Evolutionary conservation across 2,888 invertebrate genomes (phyloP), one percentile per base, ranked within the genome.

Genomic region (Vesta saturnalis): DNA sequence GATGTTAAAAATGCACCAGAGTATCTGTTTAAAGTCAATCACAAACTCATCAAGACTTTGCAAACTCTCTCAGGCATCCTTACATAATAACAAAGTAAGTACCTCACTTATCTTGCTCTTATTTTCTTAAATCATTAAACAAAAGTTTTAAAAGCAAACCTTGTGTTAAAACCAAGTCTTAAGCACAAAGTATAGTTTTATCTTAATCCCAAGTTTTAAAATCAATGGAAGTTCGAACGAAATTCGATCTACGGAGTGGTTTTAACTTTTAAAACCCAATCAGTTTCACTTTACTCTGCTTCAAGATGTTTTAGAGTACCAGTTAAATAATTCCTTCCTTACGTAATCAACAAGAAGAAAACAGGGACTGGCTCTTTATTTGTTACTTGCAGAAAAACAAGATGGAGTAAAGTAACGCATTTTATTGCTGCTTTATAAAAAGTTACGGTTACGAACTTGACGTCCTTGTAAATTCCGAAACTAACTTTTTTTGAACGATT

Each of bases 201-300:
- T 18, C 55, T 65, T 18, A 60, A 65, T 65, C 39, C 60, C 5
- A 16, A 65, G 49, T 54, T 60, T 64, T 46, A 60, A 60, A 60
- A 65, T 46, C 65, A 65, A 60, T 59, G 52, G 43, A 30, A 59
- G 46, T 54, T 60, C 22, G 39, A 60, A 60, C 56, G 67, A 67
- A 67, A 67, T 67, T 58, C 61, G 57, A 67, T 67, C 67, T 52
- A n/a, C 49, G 60, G 56, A 61, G 61, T 58, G 61, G 61, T 22
- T 68, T 68, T 64, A 68, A 68, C 64, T 68, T 68, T 68, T 64
- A 68, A 68, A 68, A 68, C 64, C 64, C 64, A 68, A 68, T 60
- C 68, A 64, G 60, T 54, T 61, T 60, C 64, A 47, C 60, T 59
- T 49, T 59, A 59, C 35, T 64, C 52, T 64, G 16, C 57, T 35